Evolutionary conservation across 37 sponge, comb jelly and placozoan species (phyloP).

Genomic region (Ephydatia muelleri): DNA sequence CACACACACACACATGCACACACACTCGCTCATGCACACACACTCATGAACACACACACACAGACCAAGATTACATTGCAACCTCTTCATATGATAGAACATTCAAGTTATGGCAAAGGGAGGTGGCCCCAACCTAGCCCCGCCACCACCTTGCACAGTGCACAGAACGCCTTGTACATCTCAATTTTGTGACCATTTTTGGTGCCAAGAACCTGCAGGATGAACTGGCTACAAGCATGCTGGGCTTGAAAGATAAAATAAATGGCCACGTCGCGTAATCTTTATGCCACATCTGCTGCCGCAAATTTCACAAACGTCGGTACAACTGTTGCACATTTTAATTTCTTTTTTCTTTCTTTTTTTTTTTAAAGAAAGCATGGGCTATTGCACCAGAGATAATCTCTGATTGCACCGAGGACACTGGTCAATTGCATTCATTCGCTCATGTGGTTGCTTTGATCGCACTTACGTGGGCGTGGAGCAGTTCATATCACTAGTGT

Average conservation of each 20-base stretch:
- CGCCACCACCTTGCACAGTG: neutral
- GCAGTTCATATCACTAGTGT: too few species aligned
- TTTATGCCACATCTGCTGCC: too few species aligned
- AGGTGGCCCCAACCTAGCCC: neutral
- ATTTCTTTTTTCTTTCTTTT: neutral
- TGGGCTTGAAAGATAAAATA: too few species aligned
- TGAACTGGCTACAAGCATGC: neutral
- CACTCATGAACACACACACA: neutral
- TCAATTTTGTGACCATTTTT: neutral
- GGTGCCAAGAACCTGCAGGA: neutral
- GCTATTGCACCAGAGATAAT: too few species aligned
- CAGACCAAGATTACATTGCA: slow-evolving; percentile 84
- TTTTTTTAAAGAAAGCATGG: too few species aligned
- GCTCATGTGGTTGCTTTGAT: too few species aligned
- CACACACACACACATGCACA: neutral
- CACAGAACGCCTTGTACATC: neutral
- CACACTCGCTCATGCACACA: neutral
- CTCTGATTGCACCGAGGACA: too few species aligned
- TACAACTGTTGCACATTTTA: neutral
- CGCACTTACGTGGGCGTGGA: too few species aligned
- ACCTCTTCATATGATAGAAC: slow-evolving; percentile 98
- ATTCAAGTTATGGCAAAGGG: slow-evolving; percentile 95
- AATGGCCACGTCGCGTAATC: too few species aligned
- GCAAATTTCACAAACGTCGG: too few species aligned
- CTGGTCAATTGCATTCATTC: too few species aligned